phyloP scores from a whole-genome alignment of 2,888 invertebrate genomes.

The Plebejus anna region DNA sequence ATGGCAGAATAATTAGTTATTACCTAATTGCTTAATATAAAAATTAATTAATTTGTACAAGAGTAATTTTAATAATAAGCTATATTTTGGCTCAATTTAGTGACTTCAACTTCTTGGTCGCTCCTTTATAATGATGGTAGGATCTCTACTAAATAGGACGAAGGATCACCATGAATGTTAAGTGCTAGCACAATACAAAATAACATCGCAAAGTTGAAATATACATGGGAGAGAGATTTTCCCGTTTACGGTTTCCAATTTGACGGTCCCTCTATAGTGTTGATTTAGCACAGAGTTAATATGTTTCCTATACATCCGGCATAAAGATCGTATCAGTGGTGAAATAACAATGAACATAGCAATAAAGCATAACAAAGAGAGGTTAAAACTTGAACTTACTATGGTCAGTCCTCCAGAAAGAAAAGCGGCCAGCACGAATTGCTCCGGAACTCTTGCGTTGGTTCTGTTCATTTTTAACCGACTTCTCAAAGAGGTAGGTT shows the following conservation, averaged over 20 bases:
- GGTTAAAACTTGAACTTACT: conserved; percentile 48
- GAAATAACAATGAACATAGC: not conserved
- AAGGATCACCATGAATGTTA: too few species aligned
- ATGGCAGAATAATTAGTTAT: not conserved
- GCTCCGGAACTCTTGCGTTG: conserved; percentile 42
- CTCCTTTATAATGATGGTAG: too few species aligned
- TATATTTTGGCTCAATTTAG: too few species aligned
- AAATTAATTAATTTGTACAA: not conserved
- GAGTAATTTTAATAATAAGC: not conserved
- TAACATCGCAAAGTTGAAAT: too few species aligned
- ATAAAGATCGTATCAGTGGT: not conserved
- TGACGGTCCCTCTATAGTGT: too few species aligned
- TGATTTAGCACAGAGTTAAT: too few species aligned
- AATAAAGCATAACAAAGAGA: not conserved
- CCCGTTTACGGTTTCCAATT: too few species aligned
- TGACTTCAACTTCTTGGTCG: too few species aligned
- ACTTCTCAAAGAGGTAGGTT: conserved; percentile 25
- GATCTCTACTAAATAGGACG: too few species aligned
- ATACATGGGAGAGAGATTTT: too few species aligned
- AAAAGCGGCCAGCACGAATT: conserved; percentile 46
- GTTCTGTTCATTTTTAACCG: conserved; percentile 43
- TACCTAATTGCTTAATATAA: not conserved
- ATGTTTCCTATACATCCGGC: too few species aligned
- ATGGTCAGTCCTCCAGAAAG: conserved; percentile 51
- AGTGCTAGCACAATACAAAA: too few species aligned